Percentiles rank a stretch among this genome's conserved stretches.
These are phyloP conservation scores for Cygnus atratus DNA, from an alignment of 2,113 vertebrate species.

Conservation along the genomic window DNA sequence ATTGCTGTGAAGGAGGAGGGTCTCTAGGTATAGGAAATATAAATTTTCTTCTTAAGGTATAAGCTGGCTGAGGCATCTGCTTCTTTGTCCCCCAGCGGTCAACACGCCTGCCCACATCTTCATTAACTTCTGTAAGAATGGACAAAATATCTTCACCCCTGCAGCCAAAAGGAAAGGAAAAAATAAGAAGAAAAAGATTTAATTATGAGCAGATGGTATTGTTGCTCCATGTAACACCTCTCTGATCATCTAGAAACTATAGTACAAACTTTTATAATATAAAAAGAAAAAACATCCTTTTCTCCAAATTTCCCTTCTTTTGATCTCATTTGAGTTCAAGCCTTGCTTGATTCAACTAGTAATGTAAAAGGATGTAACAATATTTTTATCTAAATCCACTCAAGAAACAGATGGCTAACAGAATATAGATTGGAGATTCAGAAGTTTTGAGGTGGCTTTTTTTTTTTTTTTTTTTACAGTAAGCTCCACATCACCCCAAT, in stretches of 20 bases:
- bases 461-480: not conserved
- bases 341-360: not conserved
- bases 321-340: not conserved
- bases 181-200: not conserved
- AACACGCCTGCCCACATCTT: conserved; percentile 78
- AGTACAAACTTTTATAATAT: not conserved
- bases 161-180: not conserved
- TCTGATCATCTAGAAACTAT: not conserved
- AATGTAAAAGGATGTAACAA: not conserved
- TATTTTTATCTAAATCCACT: not conserved
- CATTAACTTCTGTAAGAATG: conserved; percentile 88
- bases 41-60: conserved; percentile 80
- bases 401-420: not conserved
- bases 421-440: not conserved
- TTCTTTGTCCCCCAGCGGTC: conserved; percentile 21
- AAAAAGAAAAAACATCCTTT: not conserved
- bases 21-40: conserved; percentile 79
- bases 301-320: not conserved
- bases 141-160: conserved; percentile 84
- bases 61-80: conserved; percentile 88
- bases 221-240: not conserved
- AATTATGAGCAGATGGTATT: not conserved
- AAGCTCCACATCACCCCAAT: not conserved
- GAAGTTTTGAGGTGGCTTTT: not conserved
- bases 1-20: not conserved